phyloP scores from a whole-genome alignment of 2,797 vertebrate genomes.

The Euthynnus affinis region DNA sequence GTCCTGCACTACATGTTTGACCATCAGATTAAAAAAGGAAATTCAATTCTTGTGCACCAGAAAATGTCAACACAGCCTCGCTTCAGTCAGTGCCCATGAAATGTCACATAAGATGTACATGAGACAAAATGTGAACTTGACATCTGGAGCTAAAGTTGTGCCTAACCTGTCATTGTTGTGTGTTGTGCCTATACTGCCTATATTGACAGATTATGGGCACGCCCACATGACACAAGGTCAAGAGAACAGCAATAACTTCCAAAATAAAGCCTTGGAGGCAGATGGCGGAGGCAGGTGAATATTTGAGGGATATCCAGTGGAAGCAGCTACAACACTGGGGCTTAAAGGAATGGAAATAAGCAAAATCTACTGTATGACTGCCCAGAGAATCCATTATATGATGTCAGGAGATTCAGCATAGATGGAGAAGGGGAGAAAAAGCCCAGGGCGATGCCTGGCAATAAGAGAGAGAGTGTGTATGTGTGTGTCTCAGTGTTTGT shows the following conservation, averaged over 20 bases:
- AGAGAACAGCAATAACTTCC: slow-evolving; percentile 48
- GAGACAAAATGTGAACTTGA: slow-evolving; percentile 12
- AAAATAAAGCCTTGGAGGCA: slow-evolving; percentile 50
- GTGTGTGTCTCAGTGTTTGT: not conserved
- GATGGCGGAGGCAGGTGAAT: slow-evolving; percentile 29
- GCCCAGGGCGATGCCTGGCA: not conserved
- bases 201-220: not conserved
- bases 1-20: not conserved
- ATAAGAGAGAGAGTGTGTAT: slow-evolving; percentile 25
- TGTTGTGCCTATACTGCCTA: slow-evolving; percentile 3
- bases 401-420: slow-evolving; percentile 19
- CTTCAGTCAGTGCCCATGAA: slow-evolving; percentile 31
- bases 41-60: slow-evolving; percentile 35
- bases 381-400: slow-evolving; percentile 38
- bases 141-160: slow-evolving; percentile 1
- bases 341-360: slow-evolving; percentile 36
- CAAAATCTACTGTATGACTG: slow-evolving; percentile 13
- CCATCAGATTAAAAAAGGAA: slow-evolving; percentile 10
- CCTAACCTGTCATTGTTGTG: slow-evolving; percentile 5
- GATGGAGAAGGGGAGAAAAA: slow-evolving; percentile 20
- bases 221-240: slow-evolving; percentile 57
- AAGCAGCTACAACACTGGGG: not conserved
- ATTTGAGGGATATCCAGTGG: slow-evolving; percentile 32
- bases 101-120: slow-evolving; percentile 38
- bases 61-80: slow-evolving; percentile 50